Evolutionary conservation across 2,888 invertebrate species (phyloP).

Genomic region (Podabrus alpinus): DNA sequence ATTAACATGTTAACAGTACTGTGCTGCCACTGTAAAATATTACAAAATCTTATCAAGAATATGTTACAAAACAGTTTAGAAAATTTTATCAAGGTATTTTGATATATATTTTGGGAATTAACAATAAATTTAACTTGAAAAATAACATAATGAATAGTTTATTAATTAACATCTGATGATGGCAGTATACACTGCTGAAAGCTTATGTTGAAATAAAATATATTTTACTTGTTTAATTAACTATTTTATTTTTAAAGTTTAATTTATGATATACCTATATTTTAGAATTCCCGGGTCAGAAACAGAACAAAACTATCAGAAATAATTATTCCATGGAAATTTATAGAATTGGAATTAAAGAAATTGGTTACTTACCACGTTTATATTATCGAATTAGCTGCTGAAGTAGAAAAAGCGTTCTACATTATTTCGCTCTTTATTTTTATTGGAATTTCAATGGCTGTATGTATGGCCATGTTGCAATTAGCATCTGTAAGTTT

Average conservation of each 20-base stretch:
- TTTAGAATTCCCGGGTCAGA: neutral
- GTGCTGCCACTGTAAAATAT: neutral
- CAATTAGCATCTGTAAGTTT: neutral
- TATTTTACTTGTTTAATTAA: too few species aligned
- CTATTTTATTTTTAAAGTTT: too few species aligned
- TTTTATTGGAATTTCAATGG: neutral
- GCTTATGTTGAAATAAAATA: too few species aligned
- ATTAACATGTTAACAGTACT: neutral
- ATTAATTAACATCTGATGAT: too few species aligned
- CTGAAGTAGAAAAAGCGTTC: neutral
- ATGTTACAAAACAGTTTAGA: neutral
- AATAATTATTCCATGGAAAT: neutral
- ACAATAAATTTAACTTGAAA: too few species aligned
- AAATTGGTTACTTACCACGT: neutral
- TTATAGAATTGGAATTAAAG: neutral
- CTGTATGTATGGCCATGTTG: neutral
- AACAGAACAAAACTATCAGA: neutral
- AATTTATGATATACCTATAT: too few species aligned
- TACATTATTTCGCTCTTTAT: neutral
- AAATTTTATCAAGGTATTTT: neutral
- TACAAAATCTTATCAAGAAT: neutral
- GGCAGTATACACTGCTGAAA: too few species aligned
- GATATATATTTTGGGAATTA: too few species aligned
- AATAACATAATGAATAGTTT: too few species aligned
- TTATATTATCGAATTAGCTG: neutral